Conservation (phyloP, 2,888 invertebrate genomes). For the Caenorhabditis zanzibari region DNA sequence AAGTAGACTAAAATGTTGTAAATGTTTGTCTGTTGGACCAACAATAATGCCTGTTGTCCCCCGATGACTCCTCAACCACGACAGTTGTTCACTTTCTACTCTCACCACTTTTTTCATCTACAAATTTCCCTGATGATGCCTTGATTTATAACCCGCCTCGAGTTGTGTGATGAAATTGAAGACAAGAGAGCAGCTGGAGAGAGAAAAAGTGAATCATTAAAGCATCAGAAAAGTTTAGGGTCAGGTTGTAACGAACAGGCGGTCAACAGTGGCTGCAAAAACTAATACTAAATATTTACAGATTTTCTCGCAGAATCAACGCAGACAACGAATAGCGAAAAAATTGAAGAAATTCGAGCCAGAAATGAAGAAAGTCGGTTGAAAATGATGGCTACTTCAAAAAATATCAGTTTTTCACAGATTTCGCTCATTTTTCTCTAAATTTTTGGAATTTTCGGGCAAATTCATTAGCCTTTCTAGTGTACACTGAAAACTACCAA, state of each 20-base stretch:
- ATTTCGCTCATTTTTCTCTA: no score
- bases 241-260: not conserved
- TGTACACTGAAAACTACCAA: no score
- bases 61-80: not conserved
- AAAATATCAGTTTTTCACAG: no score
- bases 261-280: not conserved
- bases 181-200: slow-evolving; percentile 17
- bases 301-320: no score
- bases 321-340: no score
- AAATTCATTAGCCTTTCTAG: no score
- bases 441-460: no score
- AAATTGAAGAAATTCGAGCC: no score
- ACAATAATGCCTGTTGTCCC: slow-evolving; percentile 13
- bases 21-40: slow-evolving; percentile 13
- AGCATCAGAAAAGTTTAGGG: slow-evolving; percentile 4
- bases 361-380: no score
- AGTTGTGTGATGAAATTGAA: not conserved
- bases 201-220: not conserved
- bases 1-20: not conserved
- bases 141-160: slow-evolving; percentile 43
- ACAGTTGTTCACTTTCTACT: slow-evolving; percentile 40
- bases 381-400: no score
- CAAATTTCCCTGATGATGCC: slow-evolving; percentile 31
- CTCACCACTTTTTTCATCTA: slow-evolving; percentile 32
- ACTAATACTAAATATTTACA: no score